Base-by-base conservation (phyloP, 2,888 invertebrate genomes). In the Branchipolynoe longqiensis region DNA sequence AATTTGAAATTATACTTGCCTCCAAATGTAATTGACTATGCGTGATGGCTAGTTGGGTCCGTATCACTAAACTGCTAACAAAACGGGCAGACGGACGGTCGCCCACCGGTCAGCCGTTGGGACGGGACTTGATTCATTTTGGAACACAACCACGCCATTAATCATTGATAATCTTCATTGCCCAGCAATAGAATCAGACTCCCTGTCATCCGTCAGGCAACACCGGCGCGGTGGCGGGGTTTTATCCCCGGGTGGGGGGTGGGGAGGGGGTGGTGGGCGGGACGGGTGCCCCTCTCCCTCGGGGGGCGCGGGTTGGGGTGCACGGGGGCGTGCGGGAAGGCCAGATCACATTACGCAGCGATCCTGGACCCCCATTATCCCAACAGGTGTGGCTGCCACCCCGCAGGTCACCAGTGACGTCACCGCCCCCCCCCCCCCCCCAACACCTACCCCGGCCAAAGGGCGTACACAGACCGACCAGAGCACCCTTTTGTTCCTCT, bases 331-430 rank as follows among this genome's bases (percentile, higher is more conserved):
- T 8, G 8, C 12, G 31, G 31, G 25, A 31, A 31, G 25, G 14
- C 62, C 62, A 14, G 14, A 14, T 69, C 69, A 33, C 36, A 69
- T 69, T 69, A 69, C 38, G 18, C 36, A 69, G 12, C 6, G 69
- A 18, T 69, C 69, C 69, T 38, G 36, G 25, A 22, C 14, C 36
- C 36, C 8, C 36, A 69, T 69, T 69, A 69, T 36, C 69, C 33
- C 69, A 69, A 69, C 69, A 69, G 69, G 69, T 69, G 69, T 69
- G 38, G 69, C 0, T 69, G 69, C 69, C 38, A 18, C 69, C 62
- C 69, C 25, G 58, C n/a, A 14, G 25, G 58, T 18, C 18, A 58
- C 25, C 58, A 14, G 22, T n/a, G 12, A 58, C 12, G 48, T 8
- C 8, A 48, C 31, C 25, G 36, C 36, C 8, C 36, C 69, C 14